Evolutionary conservation across 2,888 invertebrate species (phyloP), one percentile per base, ranked within the genome.

Genomic region (Ephialtes manifestator): DNA sequence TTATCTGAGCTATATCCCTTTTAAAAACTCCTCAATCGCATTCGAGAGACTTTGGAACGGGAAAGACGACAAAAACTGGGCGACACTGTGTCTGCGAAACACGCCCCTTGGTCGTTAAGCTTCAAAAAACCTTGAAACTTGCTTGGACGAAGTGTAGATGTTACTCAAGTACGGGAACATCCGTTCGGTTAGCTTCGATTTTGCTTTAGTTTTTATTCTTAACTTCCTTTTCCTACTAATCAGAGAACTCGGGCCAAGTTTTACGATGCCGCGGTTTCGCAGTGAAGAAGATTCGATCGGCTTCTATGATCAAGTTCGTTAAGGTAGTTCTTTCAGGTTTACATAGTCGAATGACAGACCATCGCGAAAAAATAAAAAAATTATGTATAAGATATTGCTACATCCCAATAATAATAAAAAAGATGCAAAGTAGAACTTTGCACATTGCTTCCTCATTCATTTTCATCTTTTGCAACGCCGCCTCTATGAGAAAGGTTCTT

Each of bases 221-320:
- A 39, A 51, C 18, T 70, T 39, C 20, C 74, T 74, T 70, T 70
- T 63, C 18, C 58, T 20, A 53, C 51, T 78, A 75, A 85, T 81
- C 84, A 81, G 35, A n/a, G 60, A 70, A 67, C 39, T 39, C 18
- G 55, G 13, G 15, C 28, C 58, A 39, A 28, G 53, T 74, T 82
- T 85, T 79, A 85, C 79, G 85, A 85, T 70, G 24, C 74, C 63
- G 51, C 60, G 3, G 28, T 2, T 48, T 70, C 39, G 43, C 70
- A 80, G 43, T 43, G 31, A 67, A 18, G 48, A 68, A 48, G 20
- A 31, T 55, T 75, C 48, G 48, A 11, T 13, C 48, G 43, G 55
- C 63, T 48, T 70, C 46, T 48, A 81, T 60, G 78, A 81, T 78
- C 74, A 31, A 43, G 68, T 63, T 84, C 81, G 46, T 84, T 84